phyloP scores from a whole-genome alignment of 1,140 invertebrate species.

The Cydia splendana region DNA sequence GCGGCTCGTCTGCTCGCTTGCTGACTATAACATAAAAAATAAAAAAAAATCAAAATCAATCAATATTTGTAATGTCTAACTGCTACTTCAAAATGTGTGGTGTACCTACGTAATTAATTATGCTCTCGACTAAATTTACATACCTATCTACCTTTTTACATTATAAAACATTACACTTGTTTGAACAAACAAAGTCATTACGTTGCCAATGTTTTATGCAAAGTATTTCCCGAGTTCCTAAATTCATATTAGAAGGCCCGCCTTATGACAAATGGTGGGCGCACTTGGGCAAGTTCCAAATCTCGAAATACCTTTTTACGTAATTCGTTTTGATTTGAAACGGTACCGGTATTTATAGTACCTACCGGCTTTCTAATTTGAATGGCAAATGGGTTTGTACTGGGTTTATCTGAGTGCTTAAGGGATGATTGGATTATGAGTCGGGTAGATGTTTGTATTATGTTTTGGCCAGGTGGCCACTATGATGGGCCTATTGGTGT shows the following conservation, averaged over 20 bases:
- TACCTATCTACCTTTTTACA: too few species aligned
- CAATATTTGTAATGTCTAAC: too few species aligned
- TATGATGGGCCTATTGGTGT: too few species aligned
- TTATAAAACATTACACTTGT: too few species aligned
- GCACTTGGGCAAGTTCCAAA: constrained; percentile 18
- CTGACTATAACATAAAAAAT: too few species aligned
- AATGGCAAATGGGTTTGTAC: neutral
- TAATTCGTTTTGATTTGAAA: constrained; percentile 31
- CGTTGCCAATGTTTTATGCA: constrained; percentile 9
- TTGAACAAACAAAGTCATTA: constrained; percentile 20
- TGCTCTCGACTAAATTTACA: too few species aligned
- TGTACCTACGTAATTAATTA: too few species aligned
- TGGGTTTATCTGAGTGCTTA: constrained; percentile 14
- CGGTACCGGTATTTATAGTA: neutral
- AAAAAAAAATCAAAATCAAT: too few species aligned
- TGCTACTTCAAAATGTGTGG: too few species aligned
- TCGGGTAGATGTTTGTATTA: constrained; percentile 14
- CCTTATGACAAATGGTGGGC: constrained; percentile 29
- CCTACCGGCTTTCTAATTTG: neutral
- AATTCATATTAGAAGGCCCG: constrained; percentile 26
- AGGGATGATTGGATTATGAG: constrained; percentile 8
- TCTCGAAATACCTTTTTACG: constrained; percentile 30
- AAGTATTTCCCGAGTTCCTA: constrained; percentile 18
- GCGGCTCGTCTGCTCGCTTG: too few species aligned
- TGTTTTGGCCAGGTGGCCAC: neutral